phyloP scores from a whole-genome alignment of 2,113 vertebrate genomes.

The Numenius arquata region DNA sequence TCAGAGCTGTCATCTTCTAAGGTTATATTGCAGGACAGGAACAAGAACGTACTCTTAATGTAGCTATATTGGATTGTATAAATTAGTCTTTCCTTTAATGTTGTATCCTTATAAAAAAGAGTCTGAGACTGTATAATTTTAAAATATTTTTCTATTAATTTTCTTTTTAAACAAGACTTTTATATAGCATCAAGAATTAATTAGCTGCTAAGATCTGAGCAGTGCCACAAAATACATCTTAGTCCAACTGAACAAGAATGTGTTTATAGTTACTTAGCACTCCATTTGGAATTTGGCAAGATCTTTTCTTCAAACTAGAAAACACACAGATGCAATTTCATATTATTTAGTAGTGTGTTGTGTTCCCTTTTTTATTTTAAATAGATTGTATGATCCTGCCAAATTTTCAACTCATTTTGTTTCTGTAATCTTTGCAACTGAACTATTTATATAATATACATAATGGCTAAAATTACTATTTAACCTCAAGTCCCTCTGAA shows the following conservation, averaged over 20 bases:
- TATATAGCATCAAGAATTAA: background rate
- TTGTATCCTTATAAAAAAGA: background rate
- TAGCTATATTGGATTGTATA: background rate
- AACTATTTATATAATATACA: slow-evolving; percentile 6
- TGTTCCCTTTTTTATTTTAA: slow-evolving; percentile 39
- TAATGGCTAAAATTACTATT: slow-evolving; percentile 20
- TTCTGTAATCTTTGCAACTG: slow-evolving; percentile 1
- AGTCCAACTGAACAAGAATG: background rate
- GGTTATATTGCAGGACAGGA: background rate
- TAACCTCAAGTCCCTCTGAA: background rate
- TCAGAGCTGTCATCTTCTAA: background rate
- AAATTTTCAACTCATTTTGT: slow-evolving; percentile 9
- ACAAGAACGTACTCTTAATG: background rate
- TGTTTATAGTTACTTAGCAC: slow-evolving; percentile 19
- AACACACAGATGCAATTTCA: slow-evolving; percentile 24
- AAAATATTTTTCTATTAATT: background rate
- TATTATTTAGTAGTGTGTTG: slow-evolving; percentile 3
- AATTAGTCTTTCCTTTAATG: background rate
- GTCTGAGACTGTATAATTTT: background rate
- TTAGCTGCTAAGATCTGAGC: background rate
- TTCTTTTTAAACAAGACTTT: background rate
- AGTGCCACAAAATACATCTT: background rate
- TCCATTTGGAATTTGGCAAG: background rate
- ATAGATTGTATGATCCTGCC: background rate
- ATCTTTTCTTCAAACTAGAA: background rate